Percentiles rank a stretch among this genome's conserved stretches.
Evolutionary conservation across 2,113 vertebrate species (phyloP).

Genomic region (Stomatorhinus ivindoensis): DNA sequence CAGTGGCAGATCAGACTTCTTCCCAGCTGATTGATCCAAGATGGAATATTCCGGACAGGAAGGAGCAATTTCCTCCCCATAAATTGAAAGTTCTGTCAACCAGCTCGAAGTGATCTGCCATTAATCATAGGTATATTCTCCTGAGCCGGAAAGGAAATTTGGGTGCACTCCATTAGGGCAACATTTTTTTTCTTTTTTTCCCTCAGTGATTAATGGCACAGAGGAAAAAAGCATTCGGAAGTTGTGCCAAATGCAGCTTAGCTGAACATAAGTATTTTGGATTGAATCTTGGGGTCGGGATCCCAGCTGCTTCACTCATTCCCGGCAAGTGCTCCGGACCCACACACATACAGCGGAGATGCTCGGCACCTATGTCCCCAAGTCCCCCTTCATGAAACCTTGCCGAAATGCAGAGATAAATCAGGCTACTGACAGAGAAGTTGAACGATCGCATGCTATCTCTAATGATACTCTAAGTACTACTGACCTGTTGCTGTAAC

Average conservation of each 20-base stretch:
- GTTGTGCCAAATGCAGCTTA: constrained; percentile 54
- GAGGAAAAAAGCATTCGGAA: constrained; percentile 79
- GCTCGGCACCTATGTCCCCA: not conserved
- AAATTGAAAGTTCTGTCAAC: constrained; percentile 91
- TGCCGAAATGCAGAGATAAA: not conserved
- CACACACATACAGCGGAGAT: not conserved
- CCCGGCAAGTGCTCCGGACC: not conserved
- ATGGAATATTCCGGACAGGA: constrained; percentile 70
- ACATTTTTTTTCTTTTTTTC: constrained; percentile 50
- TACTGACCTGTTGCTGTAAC: not conserved
- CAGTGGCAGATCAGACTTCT: constrained; percentile 43
- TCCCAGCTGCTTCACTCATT: not conserved
- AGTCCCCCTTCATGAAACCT: not conserved
- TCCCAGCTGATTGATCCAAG: constrained; percentile 49
- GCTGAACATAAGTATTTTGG: not conserved
- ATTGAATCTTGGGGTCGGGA: not conserved
- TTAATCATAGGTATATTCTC: constrained; percentile 84
- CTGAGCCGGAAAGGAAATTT: constrained; percentile 63
- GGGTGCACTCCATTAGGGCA: constrained; percentile 76
- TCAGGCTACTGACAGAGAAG: not conserved
- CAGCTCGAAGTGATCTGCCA: constrained; percentile 82
- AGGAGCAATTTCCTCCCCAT: constrained; percentile 79
- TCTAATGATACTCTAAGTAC: not conserved
- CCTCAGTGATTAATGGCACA: constrained; percentile 78
- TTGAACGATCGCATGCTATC: not conserved